phyloP scores from a whole-genome alignment of 1,140 invertebrate species.

The Octopus sinensis region DNA sequence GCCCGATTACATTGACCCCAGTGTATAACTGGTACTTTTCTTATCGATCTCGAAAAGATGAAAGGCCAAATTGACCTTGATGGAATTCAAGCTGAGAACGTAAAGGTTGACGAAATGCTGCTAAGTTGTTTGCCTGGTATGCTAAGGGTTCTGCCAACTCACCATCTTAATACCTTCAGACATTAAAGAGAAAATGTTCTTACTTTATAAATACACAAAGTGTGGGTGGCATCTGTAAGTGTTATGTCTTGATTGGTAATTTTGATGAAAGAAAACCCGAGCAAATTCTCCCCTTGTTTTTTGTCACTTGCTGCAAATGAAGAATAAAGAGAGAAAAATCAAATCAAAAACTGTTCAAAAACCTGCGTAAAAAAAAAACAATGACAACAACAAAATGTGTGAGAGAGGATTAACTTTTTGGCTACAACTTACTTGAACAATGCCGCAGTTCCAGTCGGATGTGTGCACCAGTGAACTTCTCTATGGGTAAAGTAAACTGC shows the following conservation, averaged over 20 bases:
- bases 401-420: neutral
- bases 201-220: constrained; percentile 83
- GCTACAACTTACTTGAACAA: constrained; percentile 15
- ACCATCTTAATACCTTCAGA: no score
- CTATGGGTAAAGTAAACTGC: constrained; percentile 6
- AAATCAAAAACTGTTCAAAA: neutral
- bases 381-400: neutral
- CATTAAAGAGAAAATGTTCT: neutral
- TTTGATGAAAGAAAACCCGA: constrained; percentile 86
- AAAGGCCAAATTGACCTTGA: no score
- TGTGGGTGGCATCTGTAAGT: constrained; percentile 77
- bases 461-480: constrained; percentile 14
- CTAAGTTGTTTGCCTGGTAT: no score
- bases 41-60: no score
- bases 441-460: constrained; percentile 13
- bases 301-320: constrained; percentile 62
- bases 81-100: no score
- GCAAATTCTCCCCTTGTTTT: constrained; percentile 79
- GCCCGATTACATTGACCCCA: no score
- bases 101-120: no score
- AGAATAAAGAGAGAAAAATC: neutral
- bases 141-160: no score
- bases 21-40: no score
- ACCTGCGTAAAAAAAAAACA: neutral
- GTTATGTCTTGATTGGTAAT: constrained; percentile 88